Conservation (phyloP, 2,797 vertebrate genomes). For the Rhabdophis nuchalis region DNA sequence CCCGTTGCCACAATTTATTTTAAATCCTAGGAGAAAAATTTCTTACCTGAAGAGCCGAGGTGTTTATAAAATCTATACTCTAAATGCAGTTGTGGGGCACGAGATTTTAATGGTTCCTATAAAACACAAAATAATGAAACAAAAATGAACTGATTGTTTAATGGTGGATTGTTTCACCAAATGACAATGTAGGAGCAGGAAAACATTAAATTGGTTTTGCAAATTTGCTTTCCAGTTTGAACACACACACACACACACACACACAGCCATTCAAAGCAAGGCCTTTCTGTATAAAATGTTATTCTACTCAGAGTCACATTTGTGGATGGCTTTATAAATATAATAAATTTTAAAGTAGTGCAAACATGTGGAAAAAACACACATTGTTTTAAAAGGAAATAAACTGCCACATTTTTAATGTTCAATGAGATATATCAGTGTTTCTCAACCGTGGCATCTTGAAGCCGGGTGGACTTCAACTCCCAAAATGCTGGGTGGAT, state of each 20-base stretch:
- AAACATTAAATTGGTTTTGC: neutral
- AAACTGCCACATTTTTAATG: neutral
- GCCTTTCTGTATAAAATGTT: neutral
- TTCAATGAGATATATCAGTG: neutral
- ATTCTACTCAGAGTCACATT: neutral
- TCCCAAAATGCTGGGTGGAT: too few species aligned
- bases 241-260: neutral
- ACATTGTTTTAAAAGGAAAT: neutral
- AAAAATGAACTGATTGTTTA: constrained; percentile 34
- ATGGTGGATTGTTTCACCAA: neutral
- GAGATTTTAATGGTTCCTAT: constrained; percentile 98
- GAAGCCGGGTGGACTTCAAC: too few species aligned
- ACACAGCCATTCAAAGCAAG: neutral
- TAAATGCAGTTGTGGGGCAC: constrained; percentile 96
- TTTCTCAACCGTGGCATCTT: neutral
- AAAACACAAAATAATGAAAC: constrained; percentile 49
- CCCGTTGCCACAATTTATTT: neutral
- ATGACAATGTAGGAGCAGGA: neutral
- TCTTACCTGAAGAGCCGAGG: constrained; percentile 90
- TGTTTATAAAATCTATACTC: constrained; percentile 99
- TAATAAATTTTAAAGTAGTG: neutral
- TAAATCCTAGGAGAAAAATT: neutral
- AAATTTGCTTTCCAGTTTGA: neutral
- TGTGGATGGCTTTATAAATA: neutral
- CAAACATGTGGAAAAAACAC: neutral